Evolutionary conservation across 2,113 vertebrate genomes (phyloP).

Genomic region (Phyllostomus hastatus): DNA sequence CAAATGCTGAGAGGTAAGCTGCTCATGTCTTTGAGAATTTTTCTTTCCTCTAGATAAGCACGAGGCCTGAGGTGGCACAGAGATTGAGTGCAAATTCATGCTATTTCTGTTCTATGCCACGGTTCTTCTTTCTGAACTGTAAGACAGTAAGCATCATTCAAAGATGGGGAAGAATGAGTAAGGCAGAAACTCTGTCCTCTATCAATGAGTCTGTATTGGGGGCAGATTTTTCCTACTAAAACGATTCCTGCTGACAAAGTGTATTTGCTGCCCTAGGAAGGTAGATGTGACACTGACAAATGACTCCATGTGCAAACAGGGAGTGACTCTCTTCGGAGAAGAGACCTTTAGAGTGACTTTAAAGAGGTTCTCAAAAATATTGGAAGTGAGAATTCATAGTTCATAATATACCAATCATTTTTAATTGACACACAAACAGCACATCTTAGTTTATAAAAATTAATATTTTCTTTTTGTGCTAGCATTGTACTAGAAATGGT

Average conservation of each 20-base stretch:
- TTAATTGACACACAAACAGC: not conserved
- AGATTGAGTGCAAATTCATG: not conserved
- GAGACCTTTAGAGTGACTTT: not conserved
- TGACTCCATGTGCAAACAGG: not conserved
- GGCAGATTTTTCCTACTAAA: not conserved
- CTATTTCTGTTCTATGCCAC: not conserved
- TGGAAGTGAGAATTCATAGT: not conserved
- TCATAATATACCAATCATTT: not conserved
- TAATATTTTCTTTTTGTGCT: not conserved
- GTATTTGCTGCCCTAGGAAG: not conserved
- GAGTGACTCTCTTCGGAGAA: not conserved
- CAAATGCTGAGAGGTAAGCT: not conserved
- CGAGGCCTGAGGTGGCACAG: not conserved
- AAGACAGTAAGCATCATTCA: not conserved
- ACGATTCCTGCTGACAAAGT: not conserved
- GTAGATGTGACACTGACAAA: not conserved
- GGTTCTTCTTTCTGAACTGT: not conserved
- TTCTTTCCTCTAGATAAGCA: not conserved
- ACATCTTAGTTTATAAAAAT: not conserved
- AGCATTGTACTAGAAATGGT: not conserved
- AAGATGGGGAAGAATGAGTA: not conserved
- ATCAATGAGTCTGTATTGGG: not conserved
- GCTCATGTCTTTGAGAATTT: not conserved
- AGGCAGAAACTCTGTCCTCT: not conserved
- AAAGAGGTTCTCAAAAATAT: not conserved